Evolutionary conservation across 2,888 invertebrate species (phyloP), one percentile per base, ranked within the genome.

Genomic region (Orthosia gothica): DNA sequence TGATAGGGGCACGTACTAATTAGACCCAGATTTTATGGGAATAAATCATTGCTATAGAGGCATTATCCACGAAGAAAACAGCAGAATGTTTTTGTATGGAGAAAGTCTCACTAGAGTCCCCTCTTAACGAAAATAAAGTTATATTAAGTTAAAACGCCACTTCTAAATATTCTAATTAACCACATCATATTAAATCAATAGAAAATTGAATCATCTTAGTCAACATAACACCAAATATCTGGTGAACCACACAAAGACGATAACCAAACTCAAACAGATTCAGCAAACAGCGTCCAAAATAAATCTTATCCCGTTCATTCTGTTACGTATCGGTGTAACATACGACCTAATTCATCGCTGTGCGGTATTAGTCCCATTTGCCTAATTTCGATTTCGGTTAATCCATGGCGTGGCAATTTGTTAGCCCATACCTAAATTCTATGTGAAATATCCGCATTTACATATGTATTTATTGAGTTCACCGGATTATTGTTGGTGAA

Each of bases 381-480:
- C 86, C 87, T 91, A 90, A 91, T 90, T 91, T 89, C 89, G 90
- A 91, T 91, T 90, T 89, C 72, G 88, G 84, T 89, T 83, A 84
- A 84, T 79, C 85, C 75, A 71, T 76, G 82, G 83, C 83, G 66
- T 66, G 74, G 67, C 83, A 86, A 87, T 85, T 85, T 81, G 82
- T 87, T 89, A 75, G 79, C 11, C 58, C 63, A n/a, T 78, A 64
- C 70, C 65, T 52, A 78, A 70, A 68, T 68, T 72, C 57, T 78
- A 71, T 69, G 69, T 64, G 49, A 50, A 52, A 59, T 70, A 59
- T 40, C 55, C n/a, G 50, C 13, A 59, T 58, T 55, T 26, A 65
- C 54, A 47, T 63, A 26, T 49, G 32, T 75, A 70, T 61, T 64
- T 79, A 69, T 54, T 69, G 84, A 68, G 52, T 52, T 66, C 62